Percentiles rank a stretch among this genome's conserved stretches.
These are phyloP conservation scores for Bombus consobrinus DNA, from an alignment of 1,140 invertebrate species.

Conservation along the genomic window DNA sequence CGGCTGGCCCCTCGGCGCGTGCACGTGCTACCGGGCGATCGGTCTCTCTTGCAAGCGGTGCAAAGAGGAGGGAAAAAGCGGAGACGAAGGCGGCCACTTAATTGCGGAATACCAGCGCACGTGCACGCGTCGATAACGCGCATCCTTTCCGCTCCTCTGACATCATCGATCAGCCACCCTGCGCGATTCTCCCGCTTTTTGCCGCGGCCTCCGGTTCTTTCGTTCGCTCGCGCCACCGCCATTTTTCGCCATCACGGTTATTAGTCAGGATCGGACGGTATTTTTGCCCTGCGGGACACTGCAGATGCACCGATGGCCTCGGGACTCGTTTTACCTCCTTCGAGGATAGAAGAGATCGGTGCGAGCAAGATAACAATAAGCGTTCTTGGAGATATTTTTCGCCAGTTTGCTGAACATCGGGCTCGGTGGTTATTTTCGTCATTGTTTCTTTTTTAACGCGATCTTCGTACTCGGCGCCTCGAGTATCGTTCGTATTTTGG, in stretches of 20 bases:
- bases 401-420: too few species aligned
- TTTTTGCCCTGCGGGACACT: not conserved
- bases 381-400: too few species aligned
- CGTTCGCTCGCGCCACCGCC: not conserved
- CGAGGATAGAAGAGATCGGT: too few species aligned
- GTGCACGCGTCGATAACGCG: conserved; percentile 57
- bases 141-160: conserved; percentile 45
- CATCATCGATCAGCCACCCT: conserved; percentile 52
- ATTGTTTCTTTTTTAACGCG: too few species aligned
- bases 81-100: conserved; percentile 36
- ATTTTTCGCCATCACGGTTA: conserved; percentile 38
- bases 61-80: conserved; percentile 7
- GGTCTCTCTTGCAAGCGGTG: not conserved
- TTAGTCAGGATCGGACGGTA: conserved; percentile 27
- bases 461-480: too few species aligned
- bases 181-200: conserved; percentile 36
- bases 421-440: too few species aligned
- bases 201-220: not conserved
- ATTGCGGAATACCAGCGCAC: conserved; percentile 59
- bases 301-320: too few species aligned
- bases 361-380: too few species aligned
- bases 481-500: too few species aligned
- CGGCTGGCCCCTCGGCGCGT: conserved; percentile 10
- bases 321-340: too few species aligned
- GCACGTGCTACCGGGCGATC: conserved; percentile 44